Evolutionary conservation across 2,888 invertebrate species (phyloP).

Genomic region (Thecocarcelia acutangulata): DNA sequence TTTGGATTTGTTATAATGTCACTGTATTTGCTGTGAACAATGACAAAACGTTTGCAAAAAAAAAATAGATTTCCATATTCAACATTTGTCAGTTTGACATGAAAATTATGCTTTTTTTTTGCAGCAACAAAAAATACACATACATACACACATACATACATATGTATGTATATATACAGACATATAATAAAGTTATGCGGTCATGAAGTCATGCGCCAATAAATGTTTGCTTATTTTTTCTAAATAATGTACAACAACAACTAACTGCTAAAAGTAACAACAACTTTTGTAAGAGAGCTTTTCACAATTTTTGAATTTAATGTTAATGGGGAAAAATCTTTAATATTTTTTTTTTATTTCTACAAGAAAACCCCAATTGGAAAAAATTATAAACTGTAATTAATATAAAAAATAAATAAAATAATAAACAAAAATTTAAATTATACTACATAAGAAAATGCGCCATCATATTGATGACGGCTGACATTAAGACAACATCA

Average conservation of each 20-base stretch:
- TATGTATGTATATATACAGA: not conserved
- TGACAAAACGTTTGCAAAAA: slow-evolving; percentile 29
- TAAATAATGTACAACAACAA: not conserved
- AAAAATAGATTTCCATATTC: slow-evolving; percentile 52
- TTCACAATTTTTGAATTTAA: slow-evolving; percentile 37
- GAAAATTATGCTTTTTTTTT: slow-evolving; percentile 58
- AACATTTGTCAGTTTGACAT: slow-evolving; percentile 66
- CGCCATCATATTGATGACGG: no score
- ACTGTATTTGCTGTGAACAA: slow-evolving; percentile 15
- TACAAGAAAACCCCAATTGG: not conserved
- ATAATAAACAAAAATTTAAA: no score
- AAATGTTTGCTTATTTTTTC: slow-evolving; percentile 49
- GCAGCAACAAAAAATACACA: no score
- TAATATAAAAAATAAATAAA: no score
- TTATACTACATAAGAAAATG: no score
- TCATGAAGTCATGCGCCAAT: slow-evolving; percentile 68
- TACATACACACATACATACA: no score
- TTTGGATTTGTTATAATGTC: slow-evolving; percentile 43
- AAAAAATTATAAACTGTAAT: no score
- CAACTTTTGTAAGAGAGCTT: slow-evolving; percentile 24
- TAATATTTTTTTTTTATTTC: not conserved
- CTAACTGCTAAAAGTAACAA: slow-evolving; percentile 7
- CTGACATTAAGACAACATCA: no score
- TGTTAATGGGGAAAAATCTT: slow-evolving; percentile 28
- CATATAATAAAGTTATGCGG: slow-evolving; percentile 60